Evolutionary conservation across 1,140 invertebrate species (phyloP).

Genomic region (Tenebrio molitor): DNA sequence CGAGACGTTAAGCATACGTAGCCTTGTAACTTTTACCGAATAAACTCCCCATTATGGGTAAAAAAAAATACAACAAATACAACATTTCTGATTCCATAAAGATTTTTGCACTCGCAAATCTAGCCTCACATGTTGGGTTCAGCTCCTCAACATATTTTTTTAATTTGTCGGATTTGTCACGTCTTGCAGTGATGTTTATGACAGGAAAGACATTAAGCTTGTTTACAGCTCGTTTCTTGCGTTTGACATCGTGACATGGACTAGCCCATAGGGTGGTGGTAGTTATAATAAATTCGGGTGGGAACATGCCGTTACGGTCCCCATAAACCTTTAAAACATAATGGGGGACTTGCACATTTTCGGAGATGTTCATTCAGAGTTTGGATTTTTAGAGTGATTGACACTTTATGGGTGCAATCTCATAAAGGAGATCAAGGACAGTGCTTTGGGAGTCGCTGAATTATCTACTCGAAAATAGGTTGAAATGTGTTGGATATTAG

Average conservation of each 20-base stretch:
- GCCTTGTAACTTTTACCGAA: too few species aligned
- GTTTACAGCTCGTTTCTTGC: slow-evolving; percentile 35
- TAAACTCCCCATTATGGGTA: too few species aligned
- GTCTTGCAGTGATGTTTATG: slow-evolving; percentile 31
- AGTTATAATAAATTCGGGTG: background rate
- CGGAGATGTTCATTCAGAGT: background rate
- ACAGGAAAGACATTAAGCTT: slow-evolving; percentile 33
- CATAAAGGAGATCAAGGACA: slow-evolving; percentile 21
- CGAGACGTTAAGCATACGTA: too few species aligned
- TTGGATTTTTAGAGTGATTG: background rate
- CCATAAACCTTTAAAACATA: background rate
- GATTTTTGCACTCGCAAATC: too few species aligned
- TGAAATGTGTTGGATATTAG: slow-evolving; percentile 12
- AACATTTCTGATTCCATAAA: too few species aligned
- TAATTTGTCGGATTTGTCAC: slow-evolving; percentile 19
- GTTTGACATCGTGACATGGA: background rate
- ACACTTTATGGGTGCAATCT: background rate
- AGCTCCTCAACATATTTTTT: too few species aligned
- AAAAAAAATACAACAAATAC: too few species aligned
- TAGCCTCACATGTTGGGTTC: too few species aligned
- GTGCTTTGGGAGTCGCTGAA: background rate
- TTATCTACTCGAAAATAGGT: slow-evolving; percentile 14
- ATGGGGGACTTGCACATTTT: background rate
- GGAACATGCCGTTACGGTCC: background rate
- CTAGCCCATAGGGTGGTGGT: slow-evolving; percentile 5